These are phyloP conservation scores for Hydrophis major DNA, from an alignment of 2,797 vertebrate species.

Conservation along the genomic window DNA sequence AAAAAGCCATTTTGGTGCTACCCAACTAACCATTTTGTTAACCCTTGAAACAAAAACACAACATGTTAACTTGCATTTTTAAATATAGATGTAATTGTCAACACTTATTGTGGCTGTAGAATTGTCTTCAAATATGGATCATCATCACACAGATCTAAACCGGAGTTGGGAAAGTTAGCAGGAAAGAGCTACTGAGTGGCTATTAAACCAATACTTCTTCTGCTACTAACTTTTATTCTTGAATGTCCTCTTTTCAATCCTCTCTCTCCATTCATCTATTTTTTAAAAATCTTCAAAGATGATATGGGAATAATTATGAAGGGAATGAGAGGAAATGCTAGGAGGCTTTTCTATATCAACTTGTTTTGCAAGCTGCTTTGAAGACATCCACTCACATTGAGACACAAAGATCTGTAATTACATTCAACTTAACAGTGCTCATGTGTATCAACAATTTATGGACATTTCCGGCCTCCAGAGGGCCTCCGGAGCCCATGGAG, in stretches of 20 bases:
- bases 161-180: background rate
- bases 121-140: background rate
- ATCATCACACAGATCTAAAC: background rate
- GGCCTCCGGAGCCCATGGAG: too few relatives aligned
- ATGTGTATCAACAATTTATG: background rate
- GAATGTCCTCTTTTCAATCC: background rate
- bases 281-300: background rate
- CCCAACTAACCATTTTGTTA: constrained; percentile 67
- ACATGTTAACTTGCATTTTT: background rate
- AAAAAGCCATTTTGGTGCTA: constrained; percentile 79
- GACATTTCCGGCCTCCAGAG: too few relatives aligned
- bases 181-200: background rate
- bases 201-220: background rate
- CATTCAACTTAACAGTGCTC: background rate
- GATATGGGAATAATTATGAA: background rate
- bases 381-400: background rate
- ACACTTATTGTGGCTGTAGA: background rate
- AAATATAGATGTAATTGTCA: background rate
- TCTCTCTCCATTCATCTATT: too few relatives aligned
- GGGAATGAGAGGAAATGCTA: background rate
- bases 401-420: background rate
- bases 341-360: background rate
- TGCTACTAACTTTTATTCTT: background rate
- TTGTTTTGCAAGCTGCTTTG: background rate
- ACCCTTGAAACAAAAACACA: constrained; percentile 68